Evolutionary conservation across 2,113 vertebrate genomes (phyloP).

Genomic region (Ceyx margarethae): DNA sequence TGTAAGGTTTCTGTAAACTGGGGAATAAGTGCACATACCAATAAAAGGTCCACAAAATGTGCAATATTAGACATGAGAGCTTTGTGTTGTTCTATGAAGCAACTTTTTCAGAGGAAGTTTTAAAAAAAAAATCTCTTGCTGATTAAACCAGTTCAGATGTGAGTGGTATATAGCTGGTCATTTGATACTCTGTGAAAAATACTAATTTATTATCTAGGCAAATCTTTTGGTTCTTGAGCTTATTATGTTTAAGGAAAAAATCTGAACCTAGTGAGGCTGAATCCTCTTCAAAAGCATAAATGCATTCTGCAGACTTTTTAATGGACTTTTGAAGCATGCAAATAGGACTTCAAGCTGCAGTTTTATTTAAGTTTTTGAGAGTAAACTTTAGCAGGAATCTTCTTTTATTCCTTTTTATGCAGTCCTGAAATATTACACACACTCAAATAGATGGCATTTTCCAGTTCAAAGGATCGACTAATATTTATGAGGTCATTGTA

Average conservation of each 20-base stretch:
- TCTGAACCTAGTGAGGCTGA: neutral
- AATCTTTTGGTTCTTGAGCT: neutral
- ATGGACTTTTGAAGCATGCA: neutral
- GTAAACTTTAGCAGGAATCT: neutral
- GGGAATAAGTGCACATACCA: neutral
- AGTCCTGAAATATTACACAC: neutral
- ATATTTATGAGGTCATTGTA: neutral
- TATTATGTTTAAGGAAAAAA: neutral
- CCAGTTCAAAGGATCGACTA: neutral
- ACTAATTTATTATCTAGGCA: neutral
- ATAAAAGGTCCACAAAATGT: neutral
- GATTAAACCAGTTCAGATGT: neutral
- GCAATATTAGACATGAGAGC: neutral
- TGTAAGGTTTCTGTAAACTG: neutral
- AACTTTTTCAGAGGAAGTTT: neutral
- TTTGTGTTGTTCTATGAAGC: neutral
- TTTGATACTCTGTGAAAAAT: neutral
- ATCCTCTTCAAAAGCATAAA: neutral
- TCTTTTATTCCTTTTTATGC: neutral
- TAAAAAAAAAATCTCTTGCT: neutral
- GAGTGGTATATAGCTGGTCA: neutral
- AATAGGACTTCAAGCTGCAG: neutral
- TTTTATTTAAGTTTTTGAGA: neutral
- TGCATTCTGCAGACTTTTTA: neutral
- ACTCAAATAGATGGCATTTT: conserved; percentile 10